Evolutionary conservation across 2,888 invertebrate genomes (phyloP).

Genomic region (Lasioglossum leucozonium): DNA sequence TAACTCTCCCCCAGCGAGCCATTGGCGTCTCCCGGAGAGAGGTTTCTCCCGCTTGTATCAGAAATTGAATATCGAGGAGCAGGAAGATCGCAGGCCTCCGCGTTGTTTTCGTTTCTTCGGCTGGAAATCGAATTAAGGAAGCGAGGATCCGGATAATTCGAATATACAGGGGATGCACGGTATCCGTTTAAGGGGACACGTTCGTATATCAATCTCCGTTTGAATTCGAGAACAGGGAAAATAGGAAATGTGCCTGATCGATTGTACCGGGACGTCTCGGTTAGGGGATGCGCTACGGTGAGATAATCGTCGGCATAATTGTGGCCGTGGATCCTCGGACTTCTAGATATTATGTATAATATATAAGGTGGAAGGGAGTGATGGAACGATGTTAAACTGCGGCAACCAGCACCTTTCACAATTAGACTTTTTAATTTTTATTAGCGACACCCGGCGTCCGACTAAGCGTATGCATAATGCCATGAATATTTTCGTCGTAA

Average conservation of each 20-base stretch:
- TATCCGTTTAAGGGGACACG: conserved; percentile 55
- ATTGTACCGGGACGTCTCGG: background rate
- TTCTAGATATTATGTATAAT: background rate
- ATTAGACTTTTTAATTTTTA: conserved; percentile 85
- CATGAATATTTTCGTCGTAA: conserved; percentile 85
- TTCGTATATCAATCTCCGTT: conserved; percentile 57
- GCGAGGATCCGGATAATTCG: conserved; percentile 60
- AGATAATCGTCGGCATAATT: conserved; percentile 1
- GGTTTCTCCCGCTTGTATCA: conserved; percentile 45
- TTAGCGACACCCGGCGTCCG: conserved; percentile 79
- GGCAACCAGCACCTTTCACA: conserved; percentile 76
- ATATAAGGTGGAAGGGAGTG: conserved; percentile 57
- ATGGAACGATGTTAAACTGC: conserved; percentile 69
- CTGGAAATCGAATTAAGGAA: conserved; percentile 70
- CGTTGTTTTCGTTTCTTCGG: conserved; percentile 49
- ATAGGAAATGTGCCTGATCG: conserved; percentile 11
- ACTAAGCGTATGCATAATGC: conserved; percentile 85
- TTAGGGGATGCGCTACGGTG: background rate
- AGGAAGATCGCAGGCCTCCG: conserved; percentile 56
- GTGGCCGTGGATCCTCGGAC: background rate
- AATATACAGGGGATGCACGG: conserved; percentile 43
- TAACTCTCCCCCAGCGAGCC: conserved; percentile 76
- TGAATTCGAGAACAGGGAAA: conserved; percentile 54
- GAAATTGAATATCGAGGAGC: conserved; percentile 50
- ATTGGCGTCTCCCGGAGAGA: conserved; percentile 67